Conservation (phyloP, 2,797 vertebrate genomes). For the Lepidocolaptes lacrymiger region DNA sequence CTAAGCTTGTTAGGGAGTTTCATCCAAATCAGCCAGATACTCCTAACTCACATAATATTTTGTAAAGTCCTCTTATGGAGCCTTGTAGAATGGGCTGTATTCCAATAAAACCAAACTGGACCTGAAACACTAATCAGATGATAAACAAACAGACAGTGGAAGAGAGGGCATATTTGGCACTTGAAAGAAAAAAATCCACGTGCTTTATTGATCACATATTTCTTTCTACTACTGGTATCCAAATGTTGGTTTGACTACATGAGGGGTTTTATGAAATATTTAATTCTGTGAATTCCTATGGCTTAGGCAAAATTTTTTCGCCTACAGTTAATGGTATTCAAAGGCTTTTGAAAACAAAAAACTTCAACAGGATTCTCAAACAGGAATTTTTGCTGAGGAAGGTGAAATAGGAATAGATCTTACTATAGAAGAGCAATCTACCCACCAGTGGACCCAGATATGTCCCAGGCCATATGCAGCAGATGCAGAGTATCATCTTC, state of each 20-base stretch:
- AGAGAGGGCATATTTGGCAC: background rate
- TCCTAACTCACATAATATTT: constrained; percentile 33
- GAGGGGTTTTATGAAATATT: background rate
- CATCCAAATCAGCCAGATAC: constrained; percentile 49
- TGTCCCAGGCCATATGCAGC: background rate
- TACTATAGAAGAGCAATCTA: background rate
- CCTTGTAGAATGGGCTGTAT: background rate
- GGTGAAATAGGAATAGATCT: background rate
- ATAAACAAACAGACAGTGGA: background rate
- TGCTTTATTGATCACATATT: background rate
- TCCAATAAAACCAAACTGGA: constrained; percentile 22
- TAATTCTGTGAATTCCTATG: background rate
- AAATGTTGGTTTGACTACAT: background rate
- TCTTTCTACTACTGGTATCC: background rate
- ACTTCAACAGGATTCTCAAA: background rate
- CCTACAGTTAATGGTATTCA: background rate
- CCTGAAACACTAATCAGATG: background rate
- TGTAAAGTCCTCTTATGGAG: constrained; percentile 21
- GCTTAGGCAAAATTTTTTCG: background rate
- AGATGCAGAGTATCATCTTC: background rate
- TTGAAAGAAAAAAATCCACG: background rate
- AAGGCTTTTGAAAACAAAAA: background rate
- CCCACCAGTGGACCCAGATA: background rate
- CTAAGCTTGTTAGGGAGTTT: constrained; percentile 34
- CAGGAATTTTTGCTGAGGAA: background rate